Percentiles rank a stretch among this genome's conserved stretches.
These are phyloP conservation scores for Dromas ardeola DNA, from an alignment of 2,113 vertebrate species.

Conservation along the genomic window DNA sequence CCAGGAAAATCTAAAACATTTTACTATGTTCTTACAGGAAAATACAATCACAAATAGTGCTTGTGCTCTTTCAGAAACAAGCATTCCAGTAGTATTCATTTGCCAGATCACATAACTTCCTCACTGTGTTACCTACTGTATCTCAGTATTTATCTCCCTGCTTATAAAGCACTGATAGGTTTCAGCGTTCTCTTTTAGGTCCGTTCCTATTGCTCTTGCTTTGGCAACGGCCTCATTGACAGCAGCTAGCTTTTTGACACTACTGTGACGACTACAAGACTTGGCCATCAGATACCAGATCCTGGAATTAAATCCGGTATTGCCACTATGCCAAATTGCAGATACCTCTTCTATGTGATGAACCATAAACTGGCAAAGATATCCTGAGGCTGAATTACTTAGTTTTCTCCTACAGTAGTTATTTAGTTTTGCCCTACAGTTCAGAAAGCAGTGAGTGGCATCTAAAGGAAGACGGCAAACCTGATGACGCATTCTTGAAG, in stretches of 20 bases:
- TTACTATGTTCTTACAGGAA: background rate
- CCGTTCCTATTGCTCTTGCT: background rate
- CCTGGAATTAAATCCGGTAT: background rate
- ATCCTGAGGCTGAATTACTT: background rate
- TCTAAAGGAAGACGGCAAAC: background rate
- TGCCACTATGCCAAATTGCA: background rate
- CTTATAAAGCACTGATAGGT: background rate
- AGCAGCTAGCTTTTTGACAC: background rate
- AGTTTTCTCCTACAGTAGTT: background rate
- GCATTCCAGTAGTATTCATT: rapidly evolving
- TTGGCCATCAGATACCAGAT: background rate
- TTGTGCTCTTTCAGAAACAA: background rate
- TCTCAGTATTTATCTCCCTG: background rate
- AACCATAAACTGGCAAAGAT: background rate
- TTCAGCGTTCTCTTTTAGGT: background rate
- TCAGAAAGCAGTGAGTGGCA: background rate
- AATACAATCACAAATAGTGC: background rate
- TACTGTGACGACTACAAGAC: background rate
- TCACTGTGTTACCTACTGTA: background rate
- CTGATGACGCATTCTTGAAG: background rate
- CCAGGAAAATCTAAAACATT: background rate
- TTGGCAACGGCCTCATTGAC: background rate
- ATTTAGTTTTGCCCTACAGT: background rate
- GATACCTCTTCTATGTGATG: background rate
- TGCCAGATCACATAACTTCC: background rate